These are phyloP conservation scores for Carpatolechia fugitivella DNA, from an alignment of 2,888 invertebrate genomes.

Conservation along the genomic window DNA sequence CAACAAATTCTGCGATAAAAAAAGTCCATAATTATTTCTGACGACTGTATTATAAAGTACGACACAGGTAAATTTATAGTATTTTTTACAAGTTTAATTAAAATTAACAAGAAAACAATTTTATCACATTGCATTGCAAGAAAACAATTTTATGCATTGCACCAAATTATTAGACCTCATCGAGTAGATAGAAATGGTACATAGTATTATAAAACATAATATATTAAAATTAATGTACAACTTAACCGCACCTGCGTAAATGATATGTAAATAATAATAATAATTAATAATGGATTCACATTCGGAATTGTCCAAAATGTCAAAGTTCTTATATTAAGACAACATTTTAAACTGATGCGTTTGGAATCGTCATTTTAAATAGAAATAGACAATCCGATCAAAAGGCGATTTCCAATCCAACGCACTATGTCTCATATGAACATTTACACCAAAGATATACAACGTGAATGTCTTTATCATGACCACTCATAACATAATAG, in stretches of 20 bases:
- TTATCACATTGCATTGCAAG: constrained; percentile 5
- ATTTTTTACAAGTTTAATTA: neutral
- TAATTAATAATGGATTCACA: too few relatives aligned
- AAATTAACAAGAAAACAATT: neutral
- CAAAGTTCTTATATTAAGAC: neutral
- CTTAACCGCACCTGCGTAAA: constrained; percentile 3
- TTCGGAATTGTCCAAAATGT: neutral
- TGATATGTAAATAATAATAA: neutral
- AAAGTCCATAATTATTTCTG: neutral
- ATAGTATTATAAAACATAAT: neutral
- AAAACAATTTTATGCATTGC: constrained; percentile 2
- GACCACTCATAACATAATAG: too few relatives aligned
- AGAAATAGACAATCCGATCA: too few relatives aligned
- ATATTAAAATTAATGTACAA: neutral
- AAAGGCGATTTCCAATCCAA: neutral
- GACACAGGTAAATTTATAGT: neutral
- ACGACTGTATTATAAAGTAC: constrained; percentile 2
- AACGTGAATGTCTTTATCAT: too few relatives aligned
- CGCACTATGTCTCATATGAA: too few relatives aligned
- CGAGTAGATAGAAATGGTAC: neutral
- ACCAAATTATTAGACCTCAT: neutral
- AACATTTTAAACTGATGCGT: neutral
- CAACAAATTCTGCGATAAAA: too few relatives aligned
- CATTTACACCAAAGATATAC: too few relatives aligned
- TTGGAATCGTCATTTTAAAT: too few relatives aligned